Conservation (phyloP, 2,113 vertebrate species). For the Pelvicachromis taeniatus region DNA sequence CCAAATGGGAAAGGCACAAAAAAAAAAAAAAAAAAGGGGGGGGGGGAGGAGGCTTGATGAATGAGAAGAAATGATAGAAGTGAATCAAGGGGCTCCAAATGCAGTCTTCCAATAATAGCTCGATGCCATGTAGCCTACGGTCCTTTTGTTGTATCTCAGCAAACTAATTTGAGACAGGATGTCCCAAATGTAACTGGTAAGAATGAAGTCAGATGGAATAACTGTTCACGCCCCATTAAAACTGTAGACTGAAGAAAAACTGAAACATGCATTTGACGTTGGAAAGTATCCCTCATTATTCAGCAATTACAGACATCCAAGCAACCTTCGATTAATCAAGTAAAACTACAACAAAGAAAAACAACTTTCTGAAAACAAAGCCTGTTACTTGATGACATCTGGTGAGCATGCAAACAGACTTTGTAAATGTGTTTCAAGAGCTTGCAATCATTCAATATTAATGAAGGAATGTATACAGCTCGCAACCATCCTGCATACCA, state of each 20-base stretch:
- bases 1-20: too few relatives aligned
- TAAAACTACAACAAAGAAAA: not conserved
- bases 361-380: not conserved
- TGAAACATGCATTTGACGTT: not conserved
- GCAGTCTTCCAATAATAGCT: conserved; percentile 57
- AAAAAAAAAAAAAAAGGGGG: too few relatives aligned
- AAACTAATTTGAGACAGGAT: not conserved
- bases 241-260: not conserved
- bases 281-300: not conserved
- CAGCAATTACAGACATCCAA: not conserved
- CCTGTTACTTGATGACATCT: not conserved
- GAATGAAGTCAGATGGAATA: not conserved
- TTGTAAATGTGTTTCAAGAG: conserved; percentile 35
- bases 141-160: conserved; percentile 13
- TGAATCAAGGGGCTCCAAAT: conserved; percentile 49
- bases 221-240: not conserved
- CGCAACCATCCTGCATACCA: conserved; percentile 23
- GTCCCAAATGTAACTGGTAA: not conserved
- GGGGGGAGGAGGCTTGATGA: not conserved
- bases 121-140: not conserved
- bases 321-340: not conserved
- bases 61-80: conserved; percentile 38
- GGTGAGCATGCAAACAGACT: conserved; percentile 1
- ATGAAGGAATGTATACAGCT: conserved; percentile 8
- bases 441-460: conserved; percentile 28